A percentile compares a stretch with the other conserved stretches of the same genome.
Evolutionary conservation across 2,888 invertebrate genomes (phyloP).

Genomic region (Thumatha senex): DNA sequence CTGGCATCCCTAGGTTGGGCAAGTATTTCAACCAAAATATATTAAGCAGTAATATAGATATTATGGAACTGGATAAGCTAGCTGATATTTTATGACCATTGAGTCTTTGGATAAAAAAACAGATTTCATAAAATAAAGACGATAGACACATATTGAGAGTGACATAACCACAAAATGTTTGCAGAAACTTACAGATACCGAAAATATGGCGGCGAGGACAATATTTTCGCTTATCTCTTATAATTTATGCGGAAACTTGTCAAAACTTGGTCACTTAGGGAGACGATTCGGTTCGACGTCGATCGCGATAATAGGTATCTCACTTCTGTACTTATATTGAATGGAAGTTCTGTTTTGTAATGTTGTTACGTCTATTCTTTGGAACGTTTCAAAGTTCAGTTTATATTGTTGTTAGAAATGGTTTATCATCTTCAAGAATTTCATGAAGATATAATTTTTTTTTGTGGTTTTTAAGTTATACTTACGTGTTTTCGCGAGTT

Average conservation of each 20-base stretch:
- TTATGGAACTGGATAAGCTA: background rate
- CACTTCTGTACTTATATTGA: constrained; percentile 7
- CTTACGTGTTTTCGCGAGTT: no score
- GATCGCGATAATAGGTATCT: constrained; percentile 57
- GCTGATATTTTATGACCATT: no score
- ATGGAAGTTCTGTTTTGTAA: constrained; percentile 9
- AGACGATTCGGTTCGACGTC: constrained; percentile 68
- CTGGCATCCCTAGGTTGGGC: no score
- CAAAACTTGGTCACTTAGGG: constrained; percentile 68
- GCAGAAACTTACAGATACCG: constrained; percentile 63
- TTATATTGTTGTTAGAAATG: constrained; percentile 5
- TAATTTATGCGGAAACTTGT: constrained; percentile 81
- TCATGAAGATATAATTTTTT: no score
- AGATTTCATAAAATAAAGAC: no score
- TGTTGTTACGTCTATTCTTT: constrained; percentile 10
- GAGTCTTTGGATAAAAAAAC: no score
- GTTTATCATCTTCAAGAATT: no score
- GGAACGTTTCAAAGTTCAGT: background rate
- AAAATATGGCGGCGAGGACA: constrained; percentile 78
- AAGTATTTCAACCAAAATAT: no score
- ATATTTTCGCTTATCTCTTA: constrained; percentile 79
- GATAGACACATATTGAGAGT: constrained; percentile 37
- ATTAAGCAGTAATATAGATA: no score
- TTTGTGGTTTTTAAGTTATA: no score
- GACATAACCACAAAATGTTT: constrained; percentile 62